Percentiles rank a stretch among this genome's conserved stretches.
Conservation (phyloP, 2,797 vertebrate genomes). For the Mastacembelus armatus region DNA sequence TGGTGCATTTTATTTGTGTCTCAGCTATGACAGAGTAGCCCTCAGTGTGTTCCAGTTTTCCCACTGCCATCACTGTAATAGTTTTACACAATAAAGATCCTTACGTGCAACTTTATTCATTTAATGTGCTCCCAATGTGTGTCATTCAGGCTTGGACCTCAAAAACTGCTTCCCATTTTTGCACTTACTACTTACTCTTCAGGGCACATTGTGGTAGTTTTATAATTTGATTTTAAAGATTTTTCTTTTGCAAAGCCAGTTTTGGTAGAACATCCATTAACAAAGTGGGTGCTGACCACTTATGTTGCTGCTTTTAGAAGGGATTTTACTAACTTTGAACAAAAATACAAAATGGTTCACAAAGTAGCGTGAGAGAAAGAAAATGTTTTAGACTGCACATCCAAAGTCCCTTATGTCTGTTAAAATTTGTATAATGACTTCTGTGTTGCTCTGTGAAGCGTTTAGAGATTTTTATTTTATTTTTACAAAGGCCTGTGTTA, state of each 20-base stretch:
- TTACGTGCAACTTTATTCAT: conserved; percentile 4
- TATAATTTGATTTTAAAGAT: no score
- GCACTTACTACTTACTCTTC: not conserved
- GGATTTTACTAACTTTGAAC: no score
- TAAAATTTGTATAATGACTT: conserved; percentile 16
- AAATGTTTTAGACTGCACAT: no score
- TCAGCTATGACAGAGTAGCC: not conserved
- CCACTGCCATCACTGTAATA: conserved; percentile 19
- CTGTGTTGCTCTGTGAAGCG: not conserved
- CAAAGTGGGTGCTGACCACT: no score
- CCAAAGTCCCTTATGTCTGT: no score
- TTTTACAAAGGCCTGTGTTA: not conserved
- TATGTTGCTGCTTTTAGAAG: no score
- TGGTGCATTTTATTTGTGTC: conserved; percentile 12
- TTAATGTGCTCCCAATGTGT: not conserved
- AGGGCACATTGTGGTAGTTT: no score
- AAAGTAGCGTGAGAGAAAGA: no score
- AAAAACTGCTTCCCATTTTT: not conserved
- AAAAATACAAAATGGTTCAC: no score
- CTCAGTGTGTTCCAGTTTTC: conserved; percentile 8
- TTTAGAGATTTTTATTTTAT: not conserved
- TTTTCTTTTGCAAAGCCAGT: no score
- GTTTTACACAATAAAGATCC: conserved; percentile 42
- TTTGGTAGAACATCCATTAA: no score
- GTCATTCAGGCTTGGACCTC: not conserved